A percentile compares a stretch with the other conserved stretches of the same genome.
Conservation (phyloP, 2,888 invertebrate species). For the Phortica okadai region DNA sequence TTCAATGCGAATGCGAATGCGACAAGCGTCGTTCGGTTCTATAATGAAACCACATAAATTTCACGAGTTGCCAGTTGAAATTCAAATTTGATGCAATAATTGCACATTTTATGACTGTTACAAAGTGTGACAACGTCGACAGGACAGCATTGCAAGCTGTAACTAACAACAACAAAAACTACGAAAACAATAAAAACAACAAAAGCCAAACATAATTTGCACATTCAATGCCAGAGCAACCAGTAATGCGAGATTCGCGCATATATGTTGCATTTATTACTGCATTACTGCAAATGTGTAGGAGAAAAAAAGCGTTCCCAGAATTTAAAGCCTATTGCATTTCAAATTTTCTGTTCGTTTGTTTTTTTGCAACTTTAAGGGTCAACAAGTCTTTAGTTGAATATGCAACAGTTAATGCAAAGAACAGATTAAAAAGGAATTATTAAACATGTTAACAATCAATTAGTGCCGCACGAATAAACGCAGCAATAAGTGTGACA, state of each 20-base stretch:
- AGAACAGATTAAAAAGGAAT: neutral
- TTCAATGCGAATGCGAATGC: neutral
- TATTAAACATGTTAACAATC: conserved; percentile 53
- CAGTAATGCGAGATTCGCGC: neutral
- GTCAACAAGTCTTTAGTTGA: too few species aligned
- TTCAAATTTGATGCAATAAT: conserved; percentile 48
- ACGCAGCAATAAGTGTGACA: conserved; percentile 49
- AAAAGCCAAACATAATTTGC: neutral
- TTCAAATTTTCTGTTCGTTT: too few species aligned
- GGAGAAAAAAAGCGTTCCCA: neutral
- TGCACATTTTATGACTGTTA: conserved; percentile 40
- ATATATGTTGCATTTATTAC: conserved; percentile 13
- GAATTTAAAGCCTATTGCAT: too few species aligned
- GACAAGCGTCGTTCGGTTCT: neutral
- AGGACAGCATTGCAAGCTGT: neutral
- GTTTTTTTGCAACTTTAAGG: too few species aligned
- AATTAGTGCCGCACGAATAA: conserved; percentile 60
- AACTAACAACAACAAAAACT: neutral
- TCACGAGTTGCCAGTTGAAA: conserved; percentile 40
- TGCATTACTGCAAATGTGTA: neutral
- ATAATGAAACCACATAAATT: conserved; percentile 63
- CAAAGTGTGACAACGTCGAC: neutral
- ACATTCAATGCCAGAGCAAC: conserved; percentile 6
- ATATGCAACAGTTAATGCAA: neutral
- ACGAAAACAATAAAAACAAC: neutral